Base-by-base conservation (phyloP, 2,113 vertebrate species). In the Rhinolophus sinicus region DNA sequence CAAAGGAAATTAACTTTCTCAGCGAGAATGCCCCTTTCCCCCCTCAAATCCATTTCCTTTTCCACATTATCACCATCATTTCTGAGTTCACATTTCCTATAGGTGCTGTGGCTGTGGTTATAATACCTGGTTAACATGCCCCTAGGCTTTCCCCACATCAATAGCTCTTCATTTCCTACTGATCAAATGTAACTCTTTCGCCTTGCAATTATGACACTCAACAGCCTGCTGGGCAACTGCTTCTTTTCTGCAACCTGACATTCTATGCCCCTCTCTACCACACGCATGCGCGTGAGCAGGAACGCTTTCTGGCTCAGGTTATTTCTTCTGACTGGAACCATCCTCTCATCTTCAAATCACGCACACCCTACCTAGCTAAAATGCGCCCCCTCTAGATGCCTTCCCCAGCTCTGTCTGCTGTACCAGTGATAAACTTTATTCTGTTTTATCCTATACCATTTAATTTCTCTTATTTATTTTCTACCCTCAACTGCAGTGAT, bases 231-330 rank as follows among this genome's bases (percentile, higher is more conserved):
- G 7, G 56, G 40, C 33, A 82, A 8, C 2, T 5, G 26, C 54
- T 40, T 86, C 60, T 47, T 80, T 62, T 69, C 40, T 35, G 67
- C 40, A 85, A 35, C 26, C n/a, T 54, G 67, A 28, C 13, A 0
- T 10, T 35, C 52, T 28, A 33, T 67, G 83, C 2, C 9, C 24
- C 33, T 50, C 73, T 13, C 1, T 6, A 76, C 4, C 77, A 67
- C 16, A 64, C 28, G 22, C 19, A 33, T 2, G 19, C 6, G 6
- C 0, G 0, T 22, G 22, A 2, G 13, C 4, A 5, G 3, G 1
- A 19, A 26, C 30, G 60, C 67, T 62, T 64, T 54, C 58, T 11
- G 69, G 67, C 67, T 85, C 33, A 54, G 24, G 30, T 16, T 73
- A 72, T 54, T 91, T 92, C 82, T 86, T 87, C 35, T 50, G 35